These are phyloP conservation scores for Beris chalybata DNA, from an alignment of 2,888 invertebrate genomes.

Conservation along the genomic window DNA sequence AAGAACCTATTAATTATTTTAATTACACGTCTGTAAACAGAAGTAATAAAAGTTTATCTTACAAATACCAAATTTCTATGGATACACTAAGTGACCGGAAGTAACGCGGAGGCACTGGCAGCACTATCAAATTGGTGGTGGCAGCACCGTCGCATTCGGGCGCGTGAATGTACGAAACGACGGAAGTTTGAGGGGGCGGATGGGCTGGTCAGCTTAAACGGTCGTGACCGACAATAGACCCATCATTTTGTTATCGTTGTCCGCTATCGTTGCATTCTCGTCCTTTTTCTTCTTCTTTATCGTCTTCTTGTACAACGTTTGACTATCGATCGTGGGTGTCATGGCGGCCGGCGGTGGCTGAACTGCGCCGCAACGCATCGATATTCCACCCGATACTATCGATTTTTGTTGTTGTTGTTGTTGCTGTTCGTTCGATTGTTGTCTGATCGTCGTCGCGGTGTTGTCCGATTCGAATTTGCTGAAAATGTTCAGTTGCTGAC, in stretches of 20 bases:
- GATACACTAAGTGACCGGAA: no score
- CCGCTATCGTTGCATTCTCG: constrained; percentile 3
- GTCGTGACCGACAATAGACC: constrained; percentile 62
- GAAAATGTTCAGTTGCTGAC: constrained; percentile 45
- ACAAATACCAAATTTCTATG: no score
- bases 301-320: constrained; percentile 23
- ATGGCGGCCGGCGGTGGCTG: background rate
- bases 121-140: no score
- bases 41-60: no score
- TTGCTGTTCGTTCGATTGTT: background rate
- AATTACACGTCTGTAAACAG: no score
- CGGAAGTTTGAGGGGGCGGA: no score
- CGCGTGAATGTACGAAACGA: no score
- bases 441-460: background rate
- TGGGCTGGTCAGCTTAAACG: no score
- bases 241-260: constrained; percentile 59
- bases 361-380: background rate
- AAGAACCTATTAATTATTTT: no score
- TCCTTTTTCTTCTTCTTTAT: constrained; percentile 29
- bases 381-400: background rate
- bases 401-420: background rate
- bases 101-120: no score
- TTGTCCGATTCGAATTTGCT: constrained; percentile 41
- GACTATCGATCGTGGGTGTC: constrained; percentile 44
- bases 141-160: no score